phyloP scores from a whole-genome alignment of 2,113 vertebrate species.

The Poecile atricapillus region DNA sequence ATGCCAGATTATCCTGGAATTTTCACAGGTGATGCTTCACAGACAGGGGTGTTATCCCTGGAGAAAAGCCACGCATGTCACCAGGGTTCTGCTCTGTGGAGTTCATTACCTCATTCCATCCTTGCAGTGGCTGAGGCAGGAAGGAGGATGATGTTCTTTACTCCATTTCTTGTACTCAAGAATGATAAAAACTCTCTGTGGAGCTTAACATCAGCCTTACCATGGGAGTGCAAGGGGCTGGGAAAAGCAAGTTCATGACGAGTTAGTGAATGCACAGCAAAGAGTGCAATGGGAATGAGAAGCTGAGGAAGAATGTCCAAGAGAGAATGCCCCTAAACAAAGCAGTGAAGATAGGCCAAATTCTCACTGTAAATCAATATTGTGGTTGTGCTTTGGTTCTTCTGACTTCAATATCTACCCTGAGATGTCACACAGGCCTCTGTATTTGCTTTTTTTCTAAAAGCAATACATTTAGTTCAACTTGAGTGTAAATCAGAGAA shows the following conservation, averaged over 20 bases:
- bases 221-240: neutral
- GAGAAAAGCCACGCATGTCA: neutral
- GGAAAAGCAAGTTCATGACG: neutral
- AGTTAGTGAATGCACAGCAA: neutral
- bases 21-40: neutral
- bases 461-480: neutral
- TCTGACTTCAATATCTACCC: neutral
- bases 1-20: neutral
- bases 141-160: conserved; percentile 5
- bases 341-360: neutral
- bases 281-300: neutral
- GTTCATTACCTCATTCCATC: neutral
- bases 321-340: neutral
- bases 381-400: neutral
- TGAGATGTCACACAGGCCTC: neutral
- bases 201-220: neutral
- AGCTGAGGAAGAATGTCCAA: neutral
- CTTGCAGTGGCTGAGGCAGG: neutral
- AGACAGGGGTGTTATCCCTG: neutral
- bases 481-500: neutral
- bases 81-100: neutral
- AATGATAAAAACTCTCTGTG: conserved; percentile 24
- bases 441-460: neutral
- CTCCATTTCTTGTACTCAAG: neutral
- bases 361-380: neutral